Percentiles rank a stretch among this genome's conserved stretches.
These are phyloP conservation scores for Habrosyne pyritoides DNA, from an alignment of 2,888 invertebrate species.

Conservation along the genomic window DNA sequence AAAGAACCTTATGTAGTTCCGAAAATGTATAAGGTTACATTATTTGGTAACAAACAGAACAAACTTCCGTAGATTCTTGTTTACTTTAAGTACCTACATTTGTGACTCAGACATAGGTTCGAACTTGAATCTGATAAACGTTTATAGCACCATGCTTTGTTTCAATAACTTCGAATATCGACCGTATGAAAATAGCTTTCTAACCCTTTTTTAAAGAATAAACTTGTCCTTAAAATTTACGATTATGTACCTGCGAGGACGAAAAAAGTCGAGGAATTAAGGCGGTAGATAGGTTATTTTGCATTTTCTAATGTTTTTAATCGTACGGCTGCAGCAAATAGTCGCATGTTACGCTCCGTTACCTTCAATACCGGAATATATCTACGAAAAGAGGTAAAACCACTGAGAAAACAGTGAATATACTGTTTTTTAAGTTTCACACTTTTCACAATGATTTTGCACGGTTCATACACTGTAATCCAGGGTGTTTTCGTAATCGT, in stretches of 20 bases:
- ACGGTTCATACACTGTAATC: conserved; percentile 41
- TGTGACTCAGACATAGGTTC: neutral
- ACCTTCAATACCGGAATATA: conserved; percentile 61
- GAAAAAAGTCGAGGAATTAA: conserved; percentile 10
- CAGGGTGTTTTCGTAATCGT: conserved; percentile 31
- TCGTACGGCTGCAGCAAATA: conserved; percentile 56
- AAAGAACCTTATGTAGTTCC: too few relatives aligned
- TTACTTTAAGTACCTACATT: neutral
- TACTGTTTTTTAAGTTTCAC: conserved; percentile 41
- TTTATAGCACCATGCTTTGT: neutral
- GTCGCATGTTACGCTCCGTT: conserved; percentile 57
- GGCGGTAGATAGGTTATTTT: conserved; percentile 25
- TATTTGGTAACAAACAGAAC: too few relatives aligned
- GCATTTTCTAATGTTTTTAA: conserved; percentile 15
- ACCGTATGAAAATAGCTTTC: neutral
- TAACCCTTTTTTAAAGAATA: neutral
- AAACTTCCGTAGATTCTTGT: too few relatives aligned
- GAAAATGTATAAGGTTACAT: too few relatives aligned
- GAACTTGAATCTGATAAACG: neutral
- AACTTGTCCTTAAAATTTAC: too few relatives aligned
- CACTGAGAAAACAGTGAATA: conserved; percentile 54
- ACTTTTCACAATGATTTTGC: conserved; percentile 29
- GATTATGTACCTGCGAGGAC: neutral
- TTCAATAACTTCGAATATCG: conserved; percentile 1
- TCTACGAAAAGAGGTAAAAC: conserved; percentile 62